Percentiles rank a stretch among this genome's conserved stretches.
These are phyloP conservation scores for Drosophila stalkeri DNA, from an alignment of 2,888 invertebrate genomes.

Conservation along the genomic window DNA sequence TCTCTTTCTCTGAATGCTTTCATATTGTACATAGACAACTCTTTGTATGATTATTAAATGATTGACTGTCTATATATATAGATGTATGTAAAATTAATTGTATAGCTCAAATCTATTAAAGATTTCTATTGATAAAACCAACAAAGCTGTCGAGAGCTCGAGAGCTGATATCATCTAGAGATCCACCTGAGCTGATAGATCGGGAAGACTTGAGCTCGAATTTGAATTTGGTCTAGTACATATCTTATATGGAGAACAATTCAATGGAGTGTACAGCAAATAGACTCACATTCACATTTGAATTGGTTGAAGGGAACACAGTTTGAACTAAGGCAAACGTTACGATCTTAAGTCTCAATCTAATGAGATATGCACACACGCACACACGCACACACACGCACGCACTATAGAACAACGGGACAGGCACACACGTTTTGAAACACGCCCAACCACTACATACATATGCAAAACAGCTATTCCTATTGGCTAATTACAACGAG, in stretches of 20 bases:
- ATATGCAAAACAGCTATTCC: conserved; percentile 70
- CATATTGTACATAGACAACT: background rate
- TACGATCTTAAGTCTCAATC: conserved; percentile 21
- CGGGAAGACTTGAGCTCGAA: background rate
- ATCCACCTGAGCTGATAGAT: background rate
- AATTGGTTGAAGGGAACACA: background rate
- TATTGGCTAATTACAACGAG: conserved; percentile 75
- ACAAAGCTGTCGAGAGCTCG: too few species aligned
- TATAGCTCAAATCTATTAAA: too few species aligned
- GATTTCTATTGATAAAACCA: too few species aligned
- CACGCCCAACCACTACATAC: conserved; percentile 59
- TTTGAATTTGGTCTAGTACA: background rate
- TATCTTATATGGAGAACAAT: background rate
- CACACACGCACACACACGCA: conserved; percentile 21
- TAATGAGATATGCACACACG: conserved; percentile 10
- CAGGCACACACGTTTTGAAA: conserved; percentile 30
- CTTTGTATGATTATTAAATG: background rate
- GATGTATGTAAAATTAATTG: too few species aligned
- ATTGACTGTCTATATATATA: background rate
- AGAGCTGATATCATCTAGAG: background rate
- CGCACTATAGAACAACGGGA: conserved; percentile 10
- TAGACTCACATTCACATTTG: too few species aligned
- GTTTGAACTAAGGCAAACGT: background rate
- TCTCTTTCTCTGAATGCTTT: background rate
- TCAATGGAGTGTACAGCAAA: too few species aligned